Conservation (phyloP, 2,888 invertebrate species). For the Itoplectis maculator region DNA sequence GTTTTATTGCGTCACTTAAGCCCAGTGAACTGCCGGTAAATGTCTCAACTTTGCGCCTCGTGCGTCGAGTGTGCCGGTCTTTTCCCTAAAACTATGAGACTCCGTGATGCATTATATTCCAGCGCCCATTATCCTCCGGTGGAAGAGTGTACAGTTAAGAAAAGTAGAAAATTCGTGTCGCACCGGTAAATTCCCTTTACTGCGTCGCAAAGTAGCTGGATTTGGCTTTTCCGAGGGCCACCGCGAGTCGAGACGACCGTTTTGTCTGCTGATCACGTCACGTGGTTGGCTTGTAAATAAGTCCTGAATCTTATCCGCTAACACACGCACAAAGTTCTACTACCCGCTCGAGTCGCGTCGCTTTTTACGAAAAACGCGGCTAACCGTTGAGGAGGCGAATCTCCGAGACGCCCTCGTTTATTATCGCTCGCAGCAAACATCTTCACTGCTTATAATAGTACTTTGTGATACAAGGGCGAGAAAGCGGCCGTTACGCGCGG, state of each 20-base stretch:
- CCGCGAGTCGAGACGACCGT: neutral
- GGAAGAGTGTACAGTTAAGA: neutral
- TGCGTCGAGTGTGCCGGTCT: neutral
- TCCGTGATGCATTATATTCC: neutral
- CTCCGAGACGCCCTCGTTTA: too few relatives aligned
- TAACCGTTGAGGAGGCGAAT: too few relatives aligned
- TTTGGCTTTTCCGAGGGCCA: neutral
- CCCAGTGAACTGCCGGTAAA: constrained; percentile 1
- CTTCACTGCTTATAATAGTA: too few relatives aligned
- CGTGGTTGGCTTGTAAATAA: neutral
- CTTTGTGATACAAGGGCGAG: too few relatives aligned
- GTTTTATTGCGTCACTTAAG: constrained; percentile 26
- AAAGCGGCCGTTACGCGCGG: too few relatives aligned
- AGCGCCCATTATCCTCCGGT: neutral
- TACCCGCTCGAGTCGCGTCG: too few relatives aligned
- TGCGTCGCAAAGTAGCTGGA: neutral
- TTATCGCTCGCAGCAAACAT: too few relatives aligned
- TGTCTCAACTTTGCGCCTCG: constrained; percentile 20
- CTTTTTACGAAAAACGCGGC: too few relatives aligned
- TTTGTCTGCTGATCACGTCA: constrained; percentile 4
- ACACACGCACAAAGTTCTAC: too few relatives aligned
- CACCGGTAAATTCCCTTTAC: neutral
- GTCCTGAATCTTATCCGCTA: too few relatives aligned
- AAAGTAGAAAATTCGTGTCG: constrained; percentile 12
- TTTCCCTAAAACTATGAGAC: constrained; percentile 9